Base-by-base conservation (phyloP, 2,113 vertebrate species). In the Psilopogon haemacephalus region DNA sequence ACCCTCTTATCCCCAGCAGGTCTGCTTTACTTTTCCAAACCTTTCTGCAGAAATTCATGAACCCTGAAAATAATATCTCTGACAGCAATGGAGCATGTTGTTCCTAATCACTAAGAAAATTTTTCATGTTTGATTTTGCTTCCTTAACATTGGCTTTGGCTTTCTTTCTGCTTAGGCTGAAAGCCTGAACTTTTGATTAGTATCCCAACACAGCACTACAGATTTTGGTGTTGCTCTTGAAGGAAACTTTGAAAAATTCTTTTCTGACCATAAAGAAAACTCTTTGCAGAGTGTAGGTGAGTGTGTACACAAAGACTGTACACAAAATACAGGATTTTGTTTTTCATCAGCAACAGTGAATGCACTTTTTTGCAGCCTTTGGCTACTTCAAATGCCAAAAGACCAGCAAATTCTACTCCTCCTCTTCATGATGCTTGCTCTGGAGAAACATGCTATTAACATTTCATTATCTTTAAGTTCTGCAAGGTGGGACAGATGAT, bases 251-350 rank as follows among this genome's bases (percentile, higher is more conserved):
- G 69, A 67, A 86, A 90, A 91, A 56, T 35, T 84, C 12, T 67
- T 81, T 74, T 76, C 71, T 76, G 56, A 23, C 37, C 63, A 35
- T 70, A 79, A 73, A 92, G 77, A 85, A 95, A 94, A 90, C 40
- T 84, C 80, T 82, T 60, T 11, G 4, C 30, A 42, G 55, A 63
- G 59, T 19, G 60, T 75, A 78, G 58, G 73, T 4, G 1, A 94
- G 27, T 9, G 10, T 65, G 37, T 73, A 46, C 63, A 63, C 46
- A 82, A 68, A 50, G 52, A 10, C 44, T 16, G 40, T 42, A 46
- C 32, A 70, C 40, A 79, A 79, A 82, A 78, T 54, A 84, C n/a
- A 79, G 70, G 67, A 35, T 63, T 89, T 92, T 84, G 52, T 20
- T 88, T 93, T 93, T 65, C 59, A 69, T 44, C n/a, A 86, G 62